Conservation (phyloP, 2,797 vertebrate genomes). For the Vipera latastei region DNA sequence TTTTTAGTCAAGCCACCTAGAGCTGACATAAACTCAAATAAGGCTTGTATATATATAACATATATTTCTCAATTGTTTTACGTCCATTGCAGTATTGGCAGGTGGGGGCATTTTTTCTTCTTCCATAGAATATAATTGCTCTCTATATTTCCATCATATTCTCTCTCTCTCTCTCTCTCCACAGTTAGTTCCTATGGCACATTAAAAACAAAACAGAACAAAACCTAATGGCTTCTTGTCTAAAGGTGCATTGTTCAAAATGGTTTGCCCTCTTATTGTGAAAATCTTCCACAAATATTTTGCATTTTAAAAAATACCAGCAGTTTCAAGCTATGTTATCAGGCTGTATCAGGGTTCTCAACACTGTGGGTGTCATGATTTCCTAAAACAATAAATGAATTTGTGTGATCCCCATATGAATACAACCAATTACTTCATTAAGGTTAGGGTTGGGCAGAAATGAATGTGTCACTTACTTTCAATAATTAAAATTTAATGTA, state of each 20-base stretch:
- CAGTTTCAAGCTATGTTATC: neutral
- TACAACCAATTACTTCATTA: neutral
- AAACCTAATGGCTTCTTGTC: neutral
- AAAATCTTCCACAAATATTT: neutral
- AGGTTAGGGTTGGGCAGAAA: neutral
- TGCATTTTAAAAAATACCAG: neutral
- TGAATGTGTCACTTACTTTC: neutral
- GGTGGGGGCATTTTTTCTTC: neutral
- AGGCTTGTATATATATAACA: neutral
- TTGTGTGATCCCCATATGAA: neutral
- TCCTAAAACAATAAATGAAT: neutral
- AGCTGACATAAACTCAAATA: neutral
- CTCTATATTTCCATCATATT: neutral
- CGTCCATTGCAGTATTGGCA: neutral
- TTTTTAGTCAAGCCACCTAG: neutral
- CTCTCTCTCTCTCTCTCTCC: neutral
- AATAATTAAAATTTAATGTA: neutral
- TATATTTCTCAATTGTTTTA: neutral
- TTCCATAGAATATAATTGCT: too few relatives aligned
- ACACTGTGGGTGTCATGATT: neutral
- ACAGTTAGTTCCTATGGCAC: neutral
- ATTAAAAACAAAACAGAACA: neutral
- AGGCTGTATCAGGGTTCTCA: neutral
- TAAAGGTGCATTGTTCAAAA: neutral
- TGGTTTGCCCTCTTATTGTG: neutral